Conservation (phyloP, 2,797 vertebrate genomes). For the Myotis findleyi region DNA sequence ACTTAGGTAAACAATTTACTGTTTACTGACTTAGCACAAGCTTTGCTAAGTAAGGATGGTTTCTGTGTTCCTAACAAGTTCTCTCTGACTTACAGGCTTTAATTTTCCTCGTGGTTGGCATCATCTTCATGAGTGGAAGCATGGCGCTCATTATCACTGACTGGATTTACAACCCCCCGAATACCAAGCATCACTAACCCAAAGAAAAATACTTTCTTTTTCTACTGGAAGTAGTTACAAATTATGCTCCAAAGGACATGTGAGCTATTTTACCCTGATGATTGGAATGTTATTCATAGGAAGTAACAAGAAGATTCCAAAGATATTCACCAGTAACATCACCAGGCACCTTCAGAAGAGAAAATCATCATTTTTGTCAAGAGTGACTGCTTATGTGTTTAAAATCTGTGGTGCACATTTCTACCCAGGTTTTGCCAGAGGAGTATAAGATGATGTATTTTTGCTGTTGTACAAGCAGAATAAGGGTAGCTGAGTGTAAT, state of each 20-base stretch:
- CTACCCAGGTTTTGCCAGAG: constrained; percentile 75
- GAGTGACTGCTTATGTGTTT: constrained; percentile 81
- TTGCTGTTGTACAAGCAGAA: constrained; percentile 55
- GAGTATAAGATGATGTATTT: constrained; percentile 75
- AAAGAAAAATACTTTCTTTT: constrained; percentile 58
- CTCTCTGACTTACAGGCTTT: constrained; percentile 88
- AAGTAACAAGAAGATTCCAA: constrained; percentile 84
- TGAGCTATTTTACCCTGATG: neutral
- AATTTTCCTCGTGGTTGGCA: constrained; percentile 93
- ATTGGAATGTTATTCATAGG: constrained; percentile 79
- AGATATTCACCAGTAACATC: constrained; percentile 84
- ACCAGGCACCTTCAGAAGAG: constrained; percentile 75
- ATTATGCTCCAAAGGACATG: constrained; percentile 79
- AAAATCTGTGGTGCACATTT: constrained; percentile 74
- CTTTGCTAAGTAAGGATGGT: neutral
- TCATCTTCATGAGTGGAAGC: constrained; percentile 97
- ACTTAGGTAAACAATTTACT: neutral
- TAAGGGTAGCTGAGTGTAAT: constrained; percentile 68
- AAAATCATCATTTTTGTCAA: constrained; percentile 71
- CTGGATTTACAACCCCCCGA: constrained; percentile 95
- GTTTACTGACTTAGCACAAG: neutral
- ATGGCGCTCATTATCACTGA: constrained; percentile 96
- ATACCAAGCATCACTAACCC: constrained; percentile 92
- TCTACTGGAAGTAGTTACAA: constrained; percentile 69
- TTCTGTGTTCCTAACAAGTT: constrained; percentile 48